Conservation (phyloP, 23 tunicate species). For the Ciona savignyi region DNA sequence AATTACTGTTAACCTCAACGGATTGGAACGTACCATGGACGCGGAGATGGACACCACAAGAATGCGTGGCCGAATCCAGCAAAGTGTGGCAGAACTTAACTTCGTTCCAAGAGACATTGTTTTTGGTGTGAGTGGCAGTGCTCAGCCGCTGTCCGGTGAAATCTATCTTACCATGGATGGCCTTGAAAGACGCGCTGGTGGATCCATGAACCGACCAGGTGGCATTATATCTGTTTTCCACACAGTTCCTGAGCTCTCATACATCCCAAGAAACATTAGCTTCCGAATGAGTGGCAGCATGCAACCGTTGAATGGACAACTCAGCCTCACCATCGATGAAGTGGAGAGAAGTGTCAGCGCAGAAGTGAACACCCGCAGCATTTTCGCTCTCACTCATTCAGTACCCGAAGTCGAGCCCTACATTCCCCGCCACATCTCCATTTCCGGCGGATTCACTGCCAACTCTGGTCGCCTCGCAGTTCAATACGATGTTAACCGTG, state of each 20-base stretch:
- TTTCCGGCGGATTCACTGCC: slow-evolving; percentile 5
- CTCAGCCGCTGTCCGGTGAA: slow-evolving; percentile 32
- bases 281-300: slow-evolving; percentile 16
- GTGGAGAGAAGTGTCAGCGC: slow-evolving; percentile 31
- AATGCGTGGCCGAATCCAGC: slow-evolving; percentile 16
- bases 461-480: slow-evolving; percentile 11
- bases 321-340: slow-evolving; percentile 37
- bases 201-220: neutral
- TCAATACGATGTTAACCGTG: neutral
- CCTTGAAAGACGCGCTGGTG: slow-evolving; percentile 3
- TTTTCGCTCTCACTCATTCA: slow-evolving; percentile 1
- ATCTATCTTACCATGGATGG: slow-evolving; percentile 31
- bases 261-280: slow-evolving; percentile 34
- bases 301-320: slow-evolving; percentile 29
- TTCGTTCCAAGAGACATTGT: slow-evolving; percentile 26
- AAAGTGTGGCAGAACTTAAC: slow-evolving; percentile 16
- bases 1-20: slow-evolving; percentile 21
- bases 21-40: neutral
- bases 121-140: slow-evolving; percentile 14
- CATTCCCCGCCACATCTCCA: slow-evolving; percentile 24
- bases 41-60: slow-evolving; percentile 4
- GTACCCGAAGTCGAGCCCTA: slow-evolving; percentile 31
- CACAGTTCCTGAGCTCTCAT: slow-evolving; percentile 3
- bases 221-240: slow-evolving; percentile 11
- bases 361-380: slow-evolving; percentile 7